These are phyloP conservation scores for Orthonychiurus folsomi DNA, from an alignment of 2,888 invertebrate species.

Conservation along the genomic window DNA sequence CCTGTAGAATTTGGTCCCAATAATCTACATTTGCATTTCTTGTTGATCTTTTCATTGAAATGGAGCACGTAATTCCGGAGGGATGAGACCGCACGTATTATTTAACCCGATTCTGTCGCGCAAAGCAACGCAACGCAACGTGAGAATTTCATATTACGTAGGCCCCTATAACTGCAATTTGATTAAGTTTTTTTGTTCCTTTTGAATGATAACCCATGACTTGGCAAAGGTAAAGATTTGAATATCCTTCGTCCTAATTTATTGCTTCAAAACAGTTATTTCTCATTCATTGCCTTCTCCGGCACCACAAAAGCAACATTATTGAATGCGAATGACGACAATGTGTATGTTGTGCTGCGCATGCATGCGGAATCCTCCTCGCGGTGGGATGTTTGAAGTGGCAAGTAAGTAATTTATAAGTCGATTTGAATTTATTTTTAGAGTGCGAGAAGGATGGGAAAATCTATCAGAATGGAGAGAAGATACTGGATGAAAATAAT, in stretches of 20 bases:
- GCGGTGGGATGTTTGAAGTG: too few species aligned
- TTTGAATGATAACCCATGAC: background rate
- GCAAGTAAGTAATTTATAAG: too few species aligned
- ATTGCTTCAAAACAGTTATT: background rate
- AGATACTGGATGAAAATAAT: constrained; percentile 59
- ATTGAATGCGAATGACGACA: too few species aligned
- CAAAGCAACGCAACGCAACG: too few species aligned
- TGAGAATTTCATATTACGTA: background rate
- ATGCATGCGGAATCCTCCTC: too few species aligned
- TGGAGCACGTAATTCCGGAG: background rate
- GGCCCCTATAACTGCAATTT: background rate
- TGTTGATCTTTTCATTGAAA: too few species aligned
- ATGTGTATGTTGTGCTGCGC: too few species aligned
- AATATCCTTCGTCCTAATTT: background rate
- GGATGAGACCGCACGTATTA: background rate
- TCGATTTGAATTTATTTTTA: constrained; percentile 49
- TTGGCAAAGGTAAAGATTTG: background rate
- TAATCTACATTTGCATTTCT: too few species aligned
- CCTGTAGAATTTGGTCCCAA: too few species aligned
- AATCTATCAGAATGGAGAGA: constrained; percentile 66
- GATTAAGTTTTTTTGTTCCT: background rate
- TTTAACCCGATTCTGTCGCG: too few species aligned
- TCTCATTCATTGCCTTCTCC: background rate
- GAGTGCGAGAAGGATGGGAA: constrained; percentile 68
- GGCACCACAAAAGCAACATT: too few species aligned